A percentile compares a stretch with the other conserved stretches of the same genome.
Conservation (phyloP, 2,888 invertebrate species). For the Cyclophora punctaria region DNA sequence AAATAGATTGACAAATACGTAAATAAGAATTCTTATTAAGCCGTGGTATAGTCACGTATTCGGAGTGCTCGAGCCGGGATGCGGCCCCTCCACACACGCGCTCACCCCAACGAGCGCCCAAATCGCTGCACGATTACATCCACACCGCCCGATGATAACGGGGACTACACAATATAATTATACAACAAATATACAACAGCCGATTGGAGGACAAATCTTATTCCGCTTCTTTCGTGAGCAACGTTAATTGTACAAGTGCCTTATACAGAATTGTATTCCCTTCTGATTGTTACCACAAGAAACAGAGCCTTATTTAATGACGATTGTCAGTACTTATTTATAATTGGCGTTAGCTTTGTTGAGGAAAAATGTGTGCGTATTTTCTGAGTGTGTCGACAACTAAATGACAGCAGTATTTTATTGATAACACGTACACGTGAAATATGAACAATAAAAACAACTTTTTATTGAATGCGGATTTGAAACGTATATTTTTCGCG, state of each 20-base stretch:
- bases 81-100: constrained; percentile 31
- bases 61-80: constrained; percentile 5
- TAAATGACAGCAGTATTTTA: no score
- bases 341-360: no score
- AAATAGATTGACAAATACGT: no score
- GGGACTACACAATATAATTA: constrained; percentile 35
- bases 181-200: constrained; percentile 28
- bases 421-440: no score
- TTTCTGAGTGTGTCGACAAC: no score
- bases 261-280: constrained; percentile 4
- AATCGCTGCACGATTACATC: constrained; percentile 34
- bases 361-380: no score
- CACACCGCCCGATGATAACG: constrained; percentile 37
- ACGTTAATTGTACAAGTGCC: constrained; percentile 15
- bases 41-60: constrained; percentile 28
- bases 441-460: no score
- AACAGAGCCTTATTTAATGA: constrained; percentile 1
- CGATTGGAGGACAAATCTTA: constrained; percentile 28
- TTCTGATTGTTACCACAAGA: background rate
- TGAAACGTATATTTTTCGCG: no score
- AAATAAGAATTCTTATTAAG: no score
- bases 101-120: constrained; percentile 32
- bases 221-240: constrained; percentile 23
- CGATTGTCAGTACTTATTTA: background rate
- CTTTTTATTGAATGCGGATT: no score